Percentiles rank a stretch among this genome's conserved stretches.
Evolutionary conservation across 2,888 invertebrate genomes (phyloP).

Genomic region (Lithosia quadra): DNA sequence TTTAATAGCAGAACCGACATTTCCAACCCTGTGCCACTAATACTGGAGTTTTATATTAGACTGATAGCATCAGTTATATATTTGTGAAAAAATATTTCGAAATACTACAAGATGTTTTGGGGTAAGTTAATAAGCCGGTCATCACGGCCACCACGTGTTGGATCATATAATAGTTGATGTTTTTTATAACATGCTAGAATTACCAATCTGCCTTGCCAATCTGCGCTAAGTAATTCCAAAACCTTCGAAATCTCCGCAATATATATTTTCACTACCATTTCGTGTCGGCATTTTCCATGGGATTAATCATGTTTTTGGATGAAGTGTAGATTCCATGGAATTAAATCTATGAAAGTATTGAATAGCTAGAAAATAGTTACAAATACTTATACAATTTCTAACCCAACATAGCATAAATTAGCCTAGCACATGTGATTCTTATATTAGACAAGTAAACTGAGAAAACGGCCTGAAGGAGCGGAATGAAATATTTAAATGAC

Average conservation of each 20-base stretch:
- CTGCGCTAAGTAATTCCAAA: not conserved
- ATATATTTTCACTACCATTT: not conserved
- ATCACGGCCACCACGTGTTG: conserved; percentile 76
- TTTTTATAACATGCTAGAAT: not conserved
- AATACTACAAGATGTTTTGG: conserved; percentile 79
- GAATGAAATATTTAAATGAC: not conserved
- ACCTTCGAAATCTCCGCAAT: not conserved
- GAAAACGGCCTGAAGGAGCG: not conserved
- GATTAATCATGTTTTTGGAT: not conserved
- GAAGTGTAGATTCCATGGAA: not conserved
- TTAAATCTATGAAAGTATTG: not conserved
- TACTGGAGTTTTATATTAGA: conserved; percentile 21
- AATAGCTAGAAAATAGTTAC: not conserved
- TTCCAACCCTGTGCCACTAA: conserved; percentile 22
- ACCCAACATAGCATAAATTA: not conserved
- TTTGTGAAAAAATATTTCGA: conserved; percentile 27
- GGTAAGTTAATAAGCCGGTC: conserved; percentile 71
- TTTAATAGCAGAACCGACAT: conserved; percentile 10
- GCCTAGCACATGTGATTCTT: conserved; percentile 29
- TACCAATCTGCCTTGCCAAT: not conserved
- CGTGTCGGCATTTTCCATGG: not conserved
- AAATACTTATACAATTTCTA: not conserved
- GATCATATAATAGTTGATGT: conserved; percentile 6
- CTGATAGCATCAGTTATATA: conserved; percentile 20
- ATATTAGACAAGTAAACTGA: not conserved